phyloP scores from a whole-genome alignment of 2,113 vertebrate genomes.

The Sander vitreus region DNA sequence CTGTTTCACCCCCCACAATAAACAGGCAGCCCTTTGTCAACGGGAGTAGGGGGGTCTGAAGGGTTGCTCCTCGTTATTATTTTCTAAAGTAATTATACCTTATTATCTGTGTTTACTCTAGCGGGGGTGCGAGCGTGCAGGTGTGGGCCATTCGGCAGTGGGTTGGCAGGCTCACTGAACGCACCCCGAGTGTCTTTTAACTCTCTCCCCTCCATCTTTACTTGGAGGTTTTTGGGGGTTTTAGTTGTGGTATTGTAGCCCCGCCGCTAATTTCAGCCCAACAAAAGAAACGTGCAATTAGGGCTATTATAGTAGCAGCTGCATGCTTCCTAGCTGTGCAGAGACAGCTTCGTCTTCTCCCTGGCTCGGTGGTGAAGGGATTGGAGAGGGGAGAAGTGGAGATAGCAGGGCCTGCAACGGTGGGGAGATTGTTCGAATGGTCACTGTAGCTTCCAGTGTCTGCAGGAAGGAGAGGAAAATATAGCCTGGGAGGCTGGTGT shows the following conservation, averaged over 20 bases:
- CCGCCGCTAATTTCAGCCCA: conserved; percentile 93
- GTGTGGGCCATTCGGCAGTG: conserved; percentile 93
- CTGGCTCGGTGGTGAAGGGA: conserved; percentile 47
- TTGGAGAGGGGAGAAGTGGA: conserved; percentile 36
- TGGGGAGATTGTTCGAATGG: conserved; percentile 52
- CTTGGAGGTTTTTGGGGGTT: conserved; percentile 85
- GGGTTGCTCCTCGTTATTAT: conserved; percentile 88
- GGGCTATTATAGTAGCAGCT: conserved; percentile 96
- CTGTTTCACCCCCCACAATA: conserved; percentile 88
- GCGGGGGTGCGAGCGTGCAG: conserved; percentile 91
- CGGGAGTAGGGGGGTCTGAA: conserved; percentile 63
- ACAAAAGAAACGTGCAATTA: conserved; percentile 96
- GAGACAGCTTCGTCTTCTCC: conserved; percentile 72
- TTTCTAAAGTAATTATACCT: conserved; percentile 97
- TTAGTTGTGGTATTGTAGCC: conserved; percentile 91
- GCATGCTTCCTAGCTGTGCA: conserved; percentile 86
- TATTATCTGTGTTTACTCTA: conserved; percentile 99
- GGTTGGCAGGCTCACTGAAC: conserved; percentile 89
- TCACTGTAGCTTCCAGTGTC: conserved; percentile 61
- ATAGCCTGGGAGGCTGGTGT: conserved; percentile 65
- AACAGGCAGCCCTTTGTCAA: conserved; percentile 90
- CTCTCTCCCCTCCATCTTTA: conserved; percentile 78
- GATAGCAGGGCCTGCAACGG: conserved; percentile 51
- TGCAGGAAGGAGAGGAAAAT: conserved; percentile 65
- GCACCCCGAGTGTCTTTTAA: conserved; percentile 87